Base-by-base conservation (phyloP, 2,113 vertebrate species). In the Scomber scombrus region DNA sequence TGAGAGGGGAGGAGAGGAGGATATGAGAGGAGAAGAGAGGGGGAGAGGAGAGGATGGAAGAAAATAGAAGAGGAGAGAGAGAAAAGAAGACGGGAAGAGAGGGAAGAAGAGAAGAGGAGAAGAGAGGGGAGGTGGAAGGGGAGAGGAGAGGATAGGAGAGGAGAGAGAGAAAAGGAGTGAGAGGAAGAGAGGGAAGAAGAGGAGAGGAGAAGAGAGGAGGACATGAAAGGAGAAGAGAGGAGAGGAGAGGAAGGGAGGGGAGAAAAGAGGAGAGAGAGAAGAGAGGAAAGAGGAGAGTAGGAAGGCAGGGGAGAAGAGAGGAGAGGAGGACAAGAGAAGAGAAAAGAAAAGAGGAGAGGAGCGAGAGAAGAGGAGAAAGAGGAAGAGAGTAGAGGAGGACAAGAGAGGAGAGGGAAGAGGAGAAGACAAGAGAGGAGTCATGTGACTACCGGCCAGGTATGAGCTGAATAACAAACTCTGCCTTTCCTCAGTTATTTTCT, bases 381-480 rank as follows among this genome's bases (percentile, higher is more conserved):
- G 23, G 23, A 26, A 26, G 23, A 26, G 23, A 26, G 1, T 26
- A 26, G 1, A 72, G 86, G 8, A 54, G 23, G 13, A 12, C 3
- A 43, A 7, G 1, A 62, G 16, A 62, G 19, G 1, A 72, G 86
- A 26, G 23, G 1, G 1, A 86, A 68, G 85, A 90, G 90, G 12
- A 75, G 88, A 86, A 70, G 87, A 92, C 90, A 26, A 8, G 10
- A 43, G 8, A 12, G 26, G 1, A 34, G 67, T 57, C 72, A 81
- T 89, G 88, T 43, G 85, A 85, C 85, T 65, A 71, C 64, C 23
- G 43, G 85, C 86, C 89, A 90, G 89, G 81, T 91, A 88, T 89
- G 88, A 93, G 91, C 80, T 76, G 93, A 93, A 94, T 94, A 91
- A 90, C 91, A 94, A 94, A 93, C 85, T 90, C 63, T 77, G 71